phyloP scores from a whole-genome alignment of 2,113 vertebrate genomes.

The Fregata magnificens region DNA sequence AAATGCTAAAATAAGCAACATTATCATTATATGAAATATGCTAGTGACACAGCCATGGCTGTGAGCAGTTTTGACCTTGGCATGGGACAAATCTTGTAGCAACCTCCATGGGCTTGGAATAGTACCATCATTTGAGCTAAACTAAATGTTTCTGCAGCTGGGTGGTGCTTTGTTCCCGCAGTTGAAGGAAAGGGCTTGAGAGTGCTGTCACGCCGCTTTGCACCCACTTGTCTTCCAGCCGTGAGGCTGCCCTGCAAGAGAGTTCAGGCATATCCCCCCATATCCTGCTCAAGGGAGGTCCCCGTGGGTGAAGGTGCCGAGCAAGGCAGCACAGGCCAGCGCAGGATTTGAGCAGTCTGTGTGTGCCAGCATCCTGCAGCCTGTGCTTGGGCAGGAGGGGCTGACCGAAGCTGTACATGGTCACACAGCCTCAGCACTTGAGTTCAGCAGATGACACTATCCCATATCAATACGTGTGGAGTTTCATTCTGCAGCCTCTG shows the following conservation, averaged over 20 bases:
- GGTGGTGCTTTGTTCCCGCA: neutral
- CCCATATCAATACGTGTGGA: rapidly evolving
- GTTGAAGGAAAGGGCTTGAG: neutral
- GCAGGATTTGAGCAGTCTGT: rapidly evolving
- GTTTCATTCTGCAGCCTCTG: neutral
- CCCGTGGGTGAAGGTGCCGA: neutral
- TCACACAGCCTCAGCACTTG: neutral
- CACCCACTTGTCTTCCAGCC: no score
- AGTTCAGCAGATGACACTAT: rapidly evolving
- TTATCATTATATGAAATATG: rapidly evolving
- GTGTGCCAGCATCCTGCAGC: rapidly evolving
- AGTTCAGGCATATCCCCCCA: rapidly evolving
- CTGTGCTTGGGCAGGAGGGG: neutral
- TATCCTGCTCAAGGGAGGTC: rapidly evolving
- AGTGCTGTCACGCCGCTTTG: rapidly evolving
- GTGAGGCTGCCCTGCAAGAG: neutral
- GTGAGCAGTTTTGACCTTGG: neutral
- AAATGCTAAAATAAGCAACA: neutral
- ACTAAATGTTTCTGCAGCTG: neutral
- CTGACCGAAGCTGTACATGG: rapidly evolving
- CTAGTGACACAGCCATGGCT: neutral
- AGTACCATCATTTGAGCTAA: neutral
- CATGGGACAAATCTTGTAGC: neutral
- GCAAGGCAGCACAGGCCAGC: rapidly evolving
- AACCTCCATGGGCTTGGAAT: neutral